Percentiles rank a stretch among this genome's conserved stretches.
phyloP scores from a whole-genome alignment of 1,140 invertebrate genomes.

The Lethrus apterus region DNA sequence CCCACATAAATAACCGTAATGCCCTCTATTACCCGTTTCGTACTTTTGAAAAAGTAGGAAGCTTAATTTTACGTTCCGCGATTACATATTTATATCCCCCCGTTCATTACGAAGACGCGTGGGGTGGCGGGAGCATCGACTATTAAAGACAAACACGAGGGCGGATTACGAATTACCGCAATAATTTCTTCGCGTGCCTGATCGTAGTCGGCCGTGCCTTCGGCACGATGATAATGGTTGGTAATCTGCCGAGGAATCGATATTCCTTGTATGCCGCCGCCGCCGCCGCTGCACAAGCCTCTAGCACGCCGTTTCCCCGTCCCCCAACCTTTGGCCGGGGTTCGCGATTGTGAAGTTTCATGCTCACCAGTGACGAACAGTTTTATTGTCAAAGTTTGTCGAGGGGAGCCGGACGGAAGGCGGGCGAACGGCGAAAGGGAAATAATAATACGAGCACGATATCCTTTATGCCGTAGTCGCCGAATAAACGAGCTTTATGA shows the following conservation, averaged over 20 bases:
- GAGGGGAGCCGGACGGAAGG: too few relatives aligned
- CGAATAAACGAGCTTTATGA: constrained; percentile 5
- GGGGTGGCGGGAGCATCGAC: too few relatives aligned
- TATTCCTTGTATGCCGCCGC: too few relatives aligned
- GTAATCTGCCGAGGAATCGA: constrained; percentile 9
- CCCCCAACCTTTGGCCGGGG: too few relatives aligned
- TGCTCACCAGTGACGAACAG: constrained; percentile 11
- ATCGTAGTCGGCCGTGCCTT: constrained; percentile 8
- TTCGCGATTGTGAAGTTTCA: constrained; percentile 11
- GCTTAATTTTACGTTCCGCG: too few relatives aligned
- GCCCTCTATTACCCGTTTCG: too few relatives aligned
- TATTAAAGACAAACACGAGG: constrained; percentile 7
- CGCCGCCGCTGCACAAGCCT: too few relatives aligned
- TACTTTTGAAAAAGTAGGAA: too few relatives aligned
- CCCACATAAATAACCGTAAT: too few relatives aligned
- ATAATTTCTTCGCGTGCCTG: constrained; percentile 11
- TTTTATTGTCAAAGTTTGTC: constrained; percentile 11
- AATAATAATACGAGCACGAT: constrained; percentile 8
- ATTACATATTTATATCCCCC: neutral
- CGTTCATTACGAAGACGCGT: too few relatives aligned
- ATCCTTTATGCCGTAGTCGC: neutral
- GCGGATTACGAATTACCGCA: constrained; percentile 6
- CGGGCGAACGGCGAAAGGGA: too few relatives aligned
- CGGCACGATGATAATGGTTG: constrained; percentile 8
- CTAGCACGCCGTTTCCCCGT: too few relatives aligned